These are phyloP conservation scores for Drosophila multiciliata DNA, from an alignment of 2,888 invertebrate genomes.

Conservation along the genomic window DNA sequence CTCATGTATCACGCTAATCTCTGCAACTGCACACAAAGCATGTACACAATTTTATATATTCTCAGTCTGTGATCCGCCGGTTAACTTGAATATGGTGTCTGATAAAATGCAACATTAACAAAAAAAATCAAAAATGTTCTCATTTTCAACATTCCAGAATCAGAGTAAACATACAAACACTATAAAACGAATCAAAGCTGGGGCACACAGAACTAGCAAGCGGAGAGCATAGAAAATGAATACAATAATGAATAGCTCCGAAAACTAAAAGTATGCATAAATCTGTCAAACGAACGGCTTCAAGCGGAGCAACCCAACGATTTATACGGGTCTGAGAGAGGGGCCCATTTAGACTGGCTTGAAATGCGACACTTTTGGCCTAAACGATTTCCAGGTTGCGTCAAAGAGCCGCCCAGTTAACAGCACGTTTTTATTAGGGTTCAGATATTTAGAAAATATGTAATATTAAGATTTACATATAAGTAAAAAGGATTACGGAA, in stretches of 20 bases:
- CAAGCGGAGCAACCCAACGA: conserved; percentile 44
- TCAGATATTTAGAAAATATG: conserved; percentile 35
- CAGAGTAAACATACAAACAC: conserved; percentile 12
- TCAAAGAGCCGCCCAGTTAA: conserved; percentile 48
- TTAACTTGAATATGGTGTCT: not conserved
- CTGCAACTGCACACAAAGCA: not conserved
- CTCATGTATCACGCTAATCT: not conserved
- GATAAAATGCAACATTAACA: conserved; percentile 5
- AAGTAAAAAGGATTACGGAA: conserved; percentile 24
- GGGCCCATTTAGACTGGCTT: conserved; percentile 31
- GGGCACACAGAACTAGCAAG: conserved; percentile 6
- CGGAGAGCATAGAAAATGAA: conserved; percentile 47
- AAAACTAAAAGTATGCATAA: conserved; percentile 69
- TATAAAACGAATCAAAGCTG: conserved; percentile 42
- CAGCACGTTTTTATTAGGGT: conserved; percentile 38
- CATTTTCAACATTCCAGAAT: conserved; percentile 36
- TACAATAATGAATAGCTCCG: conserved; percentile 40
- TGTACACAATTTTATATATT: not conserved
- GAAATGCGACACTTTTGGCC: conserved; percentile 72
- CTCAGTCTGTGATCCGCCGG: not conserved
- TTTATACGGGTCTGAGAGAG: conserved; percentile 15
- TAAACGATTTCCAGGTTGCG: conserved; percentile 63
- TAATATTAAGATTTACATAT: conserved; percentile 42
- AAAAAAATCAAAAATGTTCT: conserved; percentile 2
- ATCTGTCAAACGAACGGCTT: conserved; percentile 64